Evolutionary conservation across 2,888 invertebrate genomes (phyloP).

Genomic region (Microctonus hyperodae): DNA sequence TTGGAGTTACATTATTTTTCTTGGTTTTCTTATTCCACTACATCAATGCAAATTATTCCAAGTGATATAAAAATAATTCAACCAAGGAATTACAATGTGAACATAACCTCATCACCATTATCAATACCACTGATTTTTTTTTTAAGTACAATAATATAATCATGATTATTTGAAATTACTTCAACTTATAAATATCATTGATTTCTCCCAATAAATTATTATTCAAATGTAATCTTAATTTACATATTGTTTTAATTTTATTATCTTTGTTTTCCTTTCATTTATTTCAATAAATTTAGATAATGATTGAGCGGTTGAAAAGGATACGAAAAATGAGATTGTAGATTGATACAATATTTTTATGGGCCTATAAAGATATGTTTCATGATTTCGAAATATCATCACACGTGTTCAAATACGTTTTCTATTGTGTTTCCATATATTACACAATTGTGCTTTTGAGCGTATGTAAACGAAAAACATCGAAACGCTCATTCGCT

Average conservation of each 20-base stretch:
- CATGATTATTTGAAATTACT: background rate
- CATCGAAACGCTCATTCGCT: constrained; percentile 4
- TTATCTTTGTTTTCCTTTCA: background rate
- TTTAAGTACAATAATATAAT: background rate
- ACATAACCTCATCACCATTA: constrained; percentile 7
- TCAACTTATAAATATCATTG: background rate
- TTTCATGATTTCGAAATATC: background rate
- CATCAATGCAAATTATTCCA: constrained; percentile 84
- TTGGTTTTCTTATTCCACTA: constrained; percentile 97
- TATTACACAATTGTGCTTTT: background rate
- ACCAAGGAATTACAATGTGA: background rate
- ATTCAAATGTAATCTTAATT: background rate
- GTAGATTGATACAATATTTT: background rate
- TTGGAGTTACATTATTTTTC: constrained; percentile 90
- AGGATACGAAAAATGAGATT: background rate
- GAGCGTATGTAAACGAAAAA: background rate
- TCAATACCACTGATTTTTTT: background rate
- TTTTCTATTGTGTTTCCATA: background rate
- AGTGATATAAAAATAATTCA: constrained; percentile 58
- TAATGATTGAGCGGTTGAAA: background rate
- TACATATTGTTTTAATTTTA: background rate
- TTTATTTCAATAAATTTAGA: background rate
- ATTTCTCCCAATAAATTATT: no score
- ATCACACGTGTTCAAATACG: background rate
- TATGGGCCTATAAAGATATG: background rate